A percentile compares a stretch with the other conserved stretches of the same genome.
These are phyloP conservation scores for Bolinopsis microptera DNA, from an alignment of 37 sponge, comb jelly and placozoan genomes.

Conservation along the genomic window DNA sequence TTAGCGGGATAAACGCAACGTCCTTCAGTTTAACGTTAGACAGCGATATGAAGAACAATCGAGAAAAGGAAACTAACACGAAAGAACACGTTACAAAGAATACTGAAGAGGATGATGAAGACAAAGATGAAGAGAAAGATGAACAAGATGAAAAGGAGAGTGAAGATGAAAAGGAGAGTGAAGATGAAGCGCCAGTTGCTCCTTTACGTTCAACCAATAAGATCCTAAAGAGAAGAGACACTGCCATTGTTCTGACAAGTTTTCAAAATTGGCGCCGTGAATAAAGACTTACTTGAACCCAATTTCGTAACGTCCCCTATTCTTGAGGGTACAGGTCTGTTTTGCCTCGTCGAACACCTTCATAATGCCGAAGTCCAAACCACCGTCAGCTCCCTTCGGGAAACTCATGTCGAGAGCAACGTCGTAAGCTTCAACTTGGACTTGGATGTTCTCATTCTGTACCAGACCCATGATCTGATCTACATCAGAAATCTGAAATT, in stretches of 20 bases:
- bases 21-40: neutral
- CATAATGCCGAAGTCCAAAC: slow-evolving; percentile 86
- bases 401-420: slow-evolving; percentile 94
- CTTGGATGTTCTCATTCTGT: slow-evolving; percentile 77
- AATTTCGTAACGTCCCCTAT: slow-evolving; percentile 93
- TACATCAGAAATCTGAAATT: slow-evolving; percentile 80
- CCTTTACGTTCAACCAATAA: neutral
- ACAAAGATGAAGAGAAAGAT: neutral
- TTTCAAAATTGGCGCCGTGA: neutral
- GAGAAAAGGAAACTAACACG: neutral
- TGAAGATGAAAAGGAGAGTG: neutral
- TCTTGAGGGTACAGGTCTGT: slow-evolving; percentile 81
- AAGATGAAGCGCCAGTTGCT: neutral
- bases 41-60: neutral
- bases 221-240: neutral
- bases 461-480: slow-evolving; percentile 91
- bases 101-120: neutral
- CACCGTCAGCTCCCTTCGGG: slow-evolving; percentile 93
- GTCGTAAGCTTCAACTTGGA: slow-evolving; percentile 95
- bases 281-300: slow-evolving; percentile 77
- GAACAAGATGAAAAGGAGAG: neutral
- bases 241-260: neutral
- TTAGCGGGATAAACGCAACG: neutral
- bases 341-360: slow-evolving; percentile 84
- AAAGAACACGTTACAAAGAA: neutral